Conservation (phyloP, 2,888 invertebrate species). For the Pristionchus fissidentatus region DNA sequence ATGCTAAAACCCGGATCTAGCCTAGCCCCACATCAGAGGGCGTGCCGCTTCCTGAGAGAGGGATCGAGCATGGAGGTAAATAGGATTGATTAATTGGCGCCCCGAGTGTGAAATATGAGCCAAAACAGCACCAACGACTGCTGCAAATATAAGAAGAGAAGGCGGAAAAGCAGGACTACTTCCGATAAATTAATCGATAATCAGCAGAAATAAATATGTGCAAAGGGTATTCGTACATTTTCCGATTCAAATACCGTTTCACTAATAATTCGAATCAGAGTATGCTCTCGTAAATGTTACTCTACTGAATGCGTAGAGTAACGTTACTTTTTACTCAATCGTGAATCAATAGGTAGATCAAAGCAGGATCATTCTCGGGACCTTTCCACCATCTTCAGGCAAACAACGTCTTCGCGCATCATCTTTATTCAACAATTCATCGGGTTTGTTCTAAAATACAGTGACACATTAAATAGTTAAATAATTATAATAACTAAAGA, state of each 20-base stretch:
- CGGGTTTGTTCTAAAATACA: too few relatives aligned
- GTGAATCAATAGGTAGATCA: neutral
- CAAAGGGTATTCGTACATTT: too few relatives aligned
- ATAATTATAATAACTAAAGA: too few relatives aligned
- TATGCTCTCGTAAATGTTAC: too few relatives aligned
- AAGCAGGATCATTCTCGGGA: neutral
- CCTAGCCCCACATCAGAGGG: neutral
- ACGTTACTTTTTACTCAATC: too few relatives aligned
- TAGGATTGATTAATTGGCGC: constrained; percentile 27
- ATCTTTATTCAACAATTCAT: neutral
- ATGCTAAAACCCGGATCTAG: too few relatives aligned
- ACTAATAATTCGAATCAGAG: neutral
- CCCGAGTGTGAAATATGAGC: neutral
- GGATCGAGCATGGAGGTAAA: neutral
- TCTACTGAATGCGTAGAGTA: too few relatives aligned
- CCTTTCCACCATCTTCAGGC: neutral
- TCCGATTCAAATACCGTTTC: too few relatives aligned
- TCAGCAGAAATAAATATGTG: neutral
- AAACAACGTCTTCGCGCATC: neutral
- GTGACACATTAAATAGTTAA: too few relatives aligned
- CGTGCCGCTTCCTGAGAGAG: neutral
- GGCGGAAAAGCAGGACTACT: neutral
- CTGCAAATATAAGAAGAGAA: neutral
- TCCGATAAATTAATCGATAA: neutral
- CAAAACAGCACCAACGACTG: neutral